phyloP scores from a whole-genome alignment of 2,888 invertebrate species.

The Kuschelorhynchus macadamiae region DNA sequence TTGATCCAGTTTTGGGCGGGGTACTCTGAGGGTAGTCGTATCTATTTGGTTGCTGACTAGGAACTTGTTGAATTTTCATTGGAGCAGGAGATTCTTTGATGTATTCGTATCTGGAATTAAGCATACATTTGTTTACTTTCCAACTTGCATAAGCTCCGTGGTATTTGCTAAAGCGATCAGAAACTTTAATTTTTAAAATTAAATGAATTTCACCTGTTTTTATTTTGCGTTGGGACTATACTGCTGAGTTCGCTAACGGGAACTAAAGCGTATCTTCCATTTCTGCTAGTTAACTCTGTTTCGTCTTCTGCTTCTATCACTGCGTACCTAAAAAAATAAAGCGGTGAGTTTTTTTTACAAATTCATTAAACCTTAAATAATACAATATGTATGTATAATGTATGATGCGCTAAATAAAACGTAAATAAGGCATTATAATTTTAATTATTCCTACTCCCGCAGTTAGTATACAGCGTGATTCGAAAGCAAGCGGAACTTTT shows the following conservation, averaged over 20 bases:
- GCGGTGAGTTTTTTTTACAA: not conserved
- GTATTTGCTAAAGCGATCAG: too few relatives aligned
- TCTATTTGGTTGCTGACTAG: constrained; percentile 47
- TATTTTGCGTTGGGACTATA: constrained; percentile 33
- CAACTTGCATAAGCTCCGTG: not conserved
- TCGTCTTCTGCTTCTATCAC: constrained; percentile 79
- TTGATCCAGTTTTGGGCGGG: constrained; percentile 27
- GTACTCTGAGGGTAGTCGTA: constrained; percentile 60
- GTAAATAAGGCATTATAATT: too few relatives aligned
- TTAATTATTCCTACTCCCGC: too few relatives aligned
- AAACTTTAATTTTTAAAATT: too few relatives aligned
- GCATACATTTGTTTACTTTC: too few relatives aligned
- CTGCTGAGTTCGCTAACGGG: constrained; percentile 59
- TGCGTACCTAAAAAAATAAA: constrained; percentile 71
- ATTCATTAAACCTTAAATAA: not conserved
- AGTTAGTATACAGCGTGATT: too few relatives aligned
- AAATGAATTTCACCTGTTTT: constrained; percentile 16
- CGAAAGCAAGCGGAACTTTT: too few relatives aligned
- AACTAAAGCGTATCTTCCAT: constrained; percentile 62
- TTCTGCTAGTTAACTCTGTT: constrained; percentile 60
- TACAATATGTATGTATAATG: too few relatives aligned
- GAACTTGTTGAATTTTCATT: constrained; percentile 26
- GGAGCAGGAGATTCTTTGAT: constrained; percentile 54
- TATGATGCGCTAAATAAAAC: too few relatives aligned
- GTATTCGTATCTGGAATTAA: constrained; percentile 57